phyloP scores from a whole-genome alignment of 2,888 invertebrate species.

The Ectemnius cavifrons region DNA sequence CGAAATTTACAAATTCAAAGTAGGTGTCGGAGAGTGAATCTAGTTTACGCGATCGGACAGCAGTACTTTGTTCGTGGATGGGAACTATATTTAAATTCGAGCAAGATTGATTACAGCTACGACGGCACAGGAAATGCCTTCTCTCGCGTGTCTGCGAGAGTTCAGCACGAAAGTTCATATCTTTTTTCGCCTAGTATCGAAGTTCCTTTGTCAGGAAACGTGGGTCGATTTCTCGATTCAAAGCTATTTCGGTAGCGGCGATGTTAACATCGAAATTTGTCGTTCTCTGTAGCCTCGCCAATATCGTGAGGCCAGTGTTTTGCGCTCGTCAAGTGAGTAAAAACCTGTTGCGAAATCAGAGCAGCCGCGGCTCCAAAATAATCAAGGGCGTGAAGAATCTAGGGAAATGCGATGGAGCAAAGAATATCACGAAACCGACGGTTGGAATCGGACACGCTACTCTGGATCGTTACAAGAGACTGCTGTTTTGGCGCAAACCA shows the following conservation, averaged over 20 bases:
- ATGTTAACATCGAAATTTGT: slow-evolving; percentile 54
- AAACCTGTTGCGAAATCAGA: not conserved
- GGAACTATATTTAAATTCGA: slow-evolving; percentile 1
- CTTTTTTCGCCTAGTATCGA: not conserved
- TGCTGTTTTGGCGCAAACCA: no score
- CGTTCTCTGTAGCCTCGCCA: slow-evolving; percentile 18
- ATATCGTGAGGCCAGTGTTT: not conserved
- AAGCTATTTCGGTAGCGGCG: slow-evolving; percentile 20
- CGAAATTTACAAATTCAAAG: not conserved
- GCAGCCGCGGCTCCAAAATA: no score
- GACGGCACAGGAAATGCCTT: no score
- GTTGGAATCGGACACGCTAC: no score
- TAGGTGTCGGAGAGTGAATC: not conserved
- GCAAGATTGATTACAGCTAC: not conserved
- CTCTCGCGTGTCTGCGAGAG: no score
- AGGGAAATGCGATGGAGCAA: slow-evolving; percentile 16
- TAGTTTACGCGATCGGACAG: not conserved
- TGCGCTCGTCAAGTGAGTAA: not conserved
- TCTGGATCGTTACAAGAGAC: no score
- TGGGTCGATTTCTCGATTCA: slow-evolving; percentile 13
- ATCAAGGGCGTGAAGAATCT: no score
- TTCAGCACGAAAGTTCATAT: no score
- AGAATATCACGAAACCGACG: slow-evolving; percentile 21
- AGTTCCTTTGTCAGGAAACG: slow-evolving; percentile 2
- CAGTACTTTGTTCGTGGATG: not conserved